These are phyloP conservation scores for Burhinus bistriatus DNA, from an alignment of 2,113 vertebrate species.

Conservation along the genomic window DNA sequence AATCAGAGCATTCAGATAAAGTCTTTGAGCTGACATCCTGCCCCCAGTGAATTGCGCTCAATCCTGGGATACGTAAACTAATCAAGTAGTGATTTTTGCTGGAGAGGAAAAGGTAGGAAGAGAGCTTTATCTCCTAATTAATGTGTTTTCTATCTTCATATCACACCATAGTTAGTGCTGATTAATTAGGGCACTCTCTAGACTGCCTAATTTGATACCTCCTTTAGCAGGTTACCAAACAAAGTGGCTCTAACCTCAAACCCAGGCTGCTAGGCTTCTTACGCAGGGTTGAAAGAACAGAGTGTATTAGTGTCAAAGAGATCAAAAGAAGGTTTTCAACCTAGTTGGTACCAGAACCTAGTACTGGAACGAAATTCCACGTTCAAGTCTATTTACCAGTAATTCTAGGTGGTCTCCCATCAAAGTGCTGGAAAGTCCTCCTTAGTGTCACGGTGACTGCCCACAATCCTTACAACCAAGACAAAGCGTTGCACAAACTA, in stretches of 20 bases:
- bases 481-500: conserved; percentile 42
- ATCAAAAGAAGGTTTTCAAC: not conserved
- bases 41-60: not conserved
- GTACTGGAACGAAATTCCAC: not conserved
- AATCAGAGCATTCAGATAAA: not conserved
- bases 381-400: not conserved
- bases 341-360: not conserved
- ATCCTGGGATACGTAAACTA: not conserved
- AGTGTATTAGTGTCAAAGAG: not conserved
- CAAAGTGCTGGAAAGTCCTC: conserved; percentile 18
- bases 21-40: not conserved
- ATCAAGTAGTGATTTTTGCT: not conserved
- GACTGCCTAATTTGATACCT: not conserved
- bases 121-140: not conserved
- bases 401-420: conserved; percentile 46
- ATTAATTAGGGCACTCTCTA: not conserved
- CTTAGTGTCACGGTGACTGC: not conserved
- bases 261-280: not conserved
- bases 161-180: not conserved
- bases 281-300: not conserved
- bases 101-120: not conserved
- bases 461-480: conserved; percentile 31
- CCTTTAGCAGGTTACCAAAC: not conserved
- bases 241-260: not conserved
- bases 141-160: not conserved